Evolutionary conservation across 2,888 invertebrate species (phyloP).

Genomic region (Conistra vaccinii): DNA sequence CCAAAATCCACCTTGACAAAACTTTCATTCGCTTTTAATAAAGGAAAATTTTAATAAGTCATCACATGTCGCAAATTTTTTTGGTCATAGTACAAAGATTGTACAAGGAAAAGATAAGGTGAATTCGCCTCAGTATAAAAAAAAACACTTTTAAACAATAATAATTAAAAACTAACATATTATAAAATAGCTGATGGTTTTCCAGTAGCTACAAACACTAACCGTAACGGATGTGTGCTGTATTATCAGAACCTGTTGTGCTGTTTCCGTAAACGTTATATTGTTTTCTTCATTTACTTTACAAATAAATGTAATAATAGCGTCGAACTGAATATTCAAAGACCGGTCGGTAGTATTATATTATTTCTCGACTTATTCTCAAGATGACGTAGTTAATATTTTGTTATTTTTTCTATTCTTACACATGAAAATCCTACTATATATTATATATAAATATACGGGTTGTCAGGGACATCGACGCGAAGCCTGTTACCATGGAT

Average conservation of each 20-base stretch:
- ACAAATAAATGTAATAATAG: neutral
- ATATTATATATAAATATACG: no score
- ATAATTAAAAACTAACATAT: neutral
- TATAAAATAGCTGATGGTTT: no score
- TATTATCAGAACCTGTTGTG: neutral
- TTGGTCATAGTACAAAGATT: no score
- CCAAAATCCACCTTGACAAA: neutral
- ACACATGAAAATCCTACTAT: no score
- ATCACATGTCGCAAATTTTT: neutral
- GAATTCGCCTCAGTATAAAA: neutral
- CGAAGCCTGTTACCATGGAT: no score
- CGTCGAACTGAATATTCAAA: slow-evolving; percentile 6
- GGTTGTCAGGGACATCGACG: no score
- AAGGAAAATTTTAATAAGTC: neutral
- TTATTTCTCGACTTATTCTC: neutral
- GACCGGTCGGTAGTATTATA: neutral
- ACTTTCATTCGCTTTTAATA: neutral
- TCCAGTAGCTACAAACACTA: neutral
- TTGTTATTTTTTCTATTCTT: neutral
- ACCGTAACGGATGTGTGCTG: neutral
- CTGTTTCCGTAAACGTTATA: neutral
- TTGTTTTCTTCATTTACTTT: neutral
- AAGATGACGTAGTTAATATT: neutral
- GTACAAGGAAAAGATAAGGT: neutral
- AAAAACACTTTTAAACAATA: neutral